Conservation (phyloP, 92 coral and sea anemone genomes). For the Palythoa grandiflora region DNA sequence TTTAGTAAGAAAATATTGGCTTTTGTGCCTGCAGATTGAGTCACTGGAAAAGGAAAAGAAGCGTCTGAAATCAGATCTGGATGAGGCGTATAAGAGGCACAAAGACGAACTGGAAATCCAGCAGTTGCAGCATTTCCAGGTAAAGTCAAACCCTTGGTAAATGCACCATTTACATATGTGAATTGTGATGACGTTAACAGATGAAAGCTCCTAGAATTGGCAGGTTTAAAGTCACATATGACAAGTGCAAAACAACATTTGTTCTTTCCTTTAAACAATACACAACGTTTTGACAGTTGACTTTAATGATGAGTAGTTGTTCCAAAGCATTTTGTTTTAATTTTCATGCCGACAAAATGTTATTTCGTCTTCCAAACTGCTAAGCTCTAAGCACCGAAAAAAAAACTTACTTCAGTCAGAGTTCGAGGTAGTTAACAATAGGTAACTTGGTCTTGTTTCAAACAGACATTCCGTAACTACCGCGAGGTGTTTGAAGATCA, state of each 20-base stretch:
- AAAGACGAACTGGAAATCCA: constrained; percentile 97
- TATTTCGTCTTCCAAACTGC: background rate
- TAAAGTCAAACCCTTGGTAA: background rate
- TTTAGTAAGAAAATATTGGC: background rate
- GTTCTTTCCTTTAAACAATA: no score
- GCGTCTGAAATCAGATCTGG: constrained; percentile 86
- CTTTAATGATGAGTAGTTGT: background rate
- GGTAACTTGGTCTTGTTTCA: background rate
- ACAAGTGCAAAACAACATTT: no score
- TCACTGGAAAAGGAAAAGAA: constrained; percentile 94
- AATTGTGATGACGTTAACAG: background rate
- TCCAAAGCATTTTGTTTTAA: background rate
- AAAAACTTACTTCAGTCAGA: background rate
- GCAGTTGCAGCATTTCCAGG: constrained; percentile 97
- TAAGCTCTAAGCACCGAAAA: no score
- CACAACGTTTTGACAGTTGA: no score
- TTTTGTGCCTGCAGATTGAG: constrained; percentile 60
- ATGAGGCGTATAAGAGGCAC: constrained; percentile 92
- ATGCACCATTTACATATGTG: background rate
- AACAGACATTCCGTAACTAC: constrained; percentile 95
- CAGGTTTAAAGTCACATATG: no score
- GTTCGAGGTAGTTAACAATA: background rate
- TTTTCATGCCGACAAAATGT: background rate
- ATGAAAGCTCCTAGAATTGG: background rate
- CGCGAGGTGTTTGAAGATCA: constrained; percentile 99